Conservation (phyloP, 2,797 vertebrate species). For the Channallabes apus region DNA sequence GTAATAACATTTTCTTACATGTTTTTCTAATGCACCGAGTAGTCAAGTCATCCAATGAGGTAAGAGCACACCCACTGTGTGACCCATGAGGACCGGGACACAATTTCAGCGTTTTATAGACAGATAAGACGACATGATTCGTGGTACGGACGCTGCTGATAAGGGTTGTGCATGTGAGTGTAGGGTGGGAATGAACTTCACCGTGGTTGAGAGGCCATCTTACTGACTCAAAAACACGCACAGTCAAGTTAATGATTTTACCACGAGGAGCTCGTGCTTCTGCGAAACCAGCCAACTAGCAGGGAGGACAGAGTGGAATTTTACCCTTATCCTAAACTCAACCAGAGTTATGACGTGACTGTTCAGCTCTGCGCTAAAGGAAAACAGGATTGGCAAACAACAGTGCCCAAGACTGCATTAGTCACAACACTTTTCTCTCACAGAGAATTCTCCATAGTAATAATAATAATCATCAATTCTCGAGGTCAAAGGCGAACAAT, state of each 20-base stretch:
- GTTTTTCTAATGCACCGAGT: conserved; percentile 34
- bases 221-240: conserved; percentile 23
- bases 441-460: not conserved
- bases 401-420: not conserved
- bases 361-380: not conserved
- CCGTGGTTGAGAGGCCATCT: not conserved
- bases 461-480: not conserved
- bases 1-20: conserved; percentile 45
- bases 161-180: conserved; percentile 56
- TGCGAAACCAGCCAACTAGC: conserved; percentile 4
- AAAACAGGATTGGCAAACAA: not conserved
- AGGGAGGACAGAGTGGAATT: not conserved
- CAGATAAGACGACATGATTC: conserved; percentile 70
- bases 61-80: conserved; percentile 44
- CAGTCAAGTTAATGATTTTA: conserved; percentile 44
- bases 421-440: not conserved
- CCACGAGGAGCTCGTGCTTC: not conserved
- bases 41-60: conserved; percentile 52
- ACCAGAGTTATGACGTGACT: not conserved
- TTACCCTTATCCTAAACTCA: conserved; percentile 7
- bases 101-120: conserved; percentile 51
- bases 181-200: conserved; percentile 11
- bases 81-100: conserved; percentile 63
- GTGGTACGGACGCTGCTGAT: conserved; percentile 68
- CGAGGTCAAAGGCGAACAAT: not conserved